A percentile compares a stretch with the other conserved stretches of the same genome.
phyloP scores from a whole-genome alignment of 2,888 invertebrate genomes.

The Tiliacea citrago region DNA sequence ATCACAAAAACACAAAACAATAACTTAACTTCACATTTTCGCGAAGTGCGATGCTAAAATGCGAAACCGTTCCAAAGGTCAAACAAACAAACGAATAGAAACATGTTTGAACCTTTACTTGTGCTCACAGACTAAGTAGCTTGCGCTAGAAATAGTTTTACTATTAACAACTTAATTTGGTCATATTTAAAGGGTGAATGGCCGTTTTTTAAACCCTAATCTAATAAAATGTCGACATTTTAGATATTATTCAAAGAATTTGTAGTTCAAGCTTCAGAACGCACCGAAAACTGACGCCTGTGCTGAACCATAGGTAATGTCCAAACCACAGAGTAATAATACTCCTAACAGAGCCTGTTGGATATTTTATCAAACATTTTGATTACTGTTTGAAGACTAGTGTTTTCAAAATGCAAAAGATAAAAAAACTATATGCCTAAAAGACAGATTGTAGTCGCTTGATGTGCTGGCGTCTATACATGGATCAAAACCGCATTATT shows the following conservation, averaged over 20 bases:
- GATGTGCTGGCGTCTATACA: too few relatives aligned
- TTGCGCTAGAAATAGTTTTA: not conserved
- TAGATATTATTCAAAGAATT: not conserved
- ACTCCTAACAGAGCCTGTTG: too few relatives aligned
- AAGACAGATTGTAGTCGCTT: too few relatives aligned
- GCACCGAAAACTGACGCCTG: constrained; percentile 46
- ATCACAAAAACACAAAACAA: constrained; percentile 52
- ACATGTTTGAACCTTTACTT: not conserved
- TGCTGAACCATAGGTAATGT: constrained; percentile 9
- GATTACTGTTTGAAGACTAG: not conserved
- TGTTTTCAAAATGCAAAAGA: not conserved
- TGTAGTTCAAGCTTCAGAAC: constrained; percentile 26
- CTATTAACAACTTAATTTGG: not conserved
- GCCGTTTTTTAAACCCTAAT: not conserved
- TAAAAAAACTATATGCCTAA: not conserved
- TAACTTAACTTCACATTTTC: constrained; percentile 58
- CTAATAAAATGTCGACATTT: not conserved
- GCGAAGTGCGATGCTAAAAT: constrained; percentile 61
- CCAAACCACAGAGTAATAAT: too few relatives aligned
- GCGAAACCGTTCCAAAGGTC: constrained; percentile 54
- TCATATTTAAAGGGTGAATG: rapidly evolving
- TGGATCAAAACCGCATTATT: too few relatives aligned
- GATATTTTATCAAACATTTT: not conserved
- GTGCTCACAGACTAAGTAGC: too few relatives aligned
- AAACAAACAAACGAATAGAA: not conserved